Conservation (phyloP, 2,113 vertebrate species). For the Oreochromis aureus region DNA sequence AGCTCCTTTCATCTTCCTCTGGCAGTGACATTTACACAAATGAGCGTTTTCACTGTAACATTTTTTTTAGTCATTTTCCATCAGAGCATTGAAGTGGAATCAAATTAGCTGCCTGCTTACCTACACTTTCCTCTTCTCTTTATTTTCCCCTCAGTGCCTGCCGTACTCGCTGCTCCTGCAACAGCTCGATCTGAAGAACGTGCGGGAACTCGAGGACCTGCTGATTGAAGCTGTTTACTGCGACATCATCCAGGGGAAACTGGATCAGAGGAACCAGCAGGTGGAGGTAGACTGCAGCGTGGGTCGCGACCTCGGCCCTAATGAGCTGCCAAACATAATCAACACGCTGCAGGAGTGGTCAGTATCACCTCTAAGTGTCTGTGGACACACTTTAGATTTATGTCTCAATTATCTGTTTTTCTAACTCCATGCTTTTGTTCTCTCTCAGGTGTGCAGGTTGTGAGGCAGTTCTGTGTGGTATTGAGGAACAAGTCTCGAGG, state of each 20-base stretch:
- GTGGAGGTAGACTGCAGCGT: constrained; percentile 97
- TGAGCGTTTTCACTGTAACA: constrained; percentile 9
- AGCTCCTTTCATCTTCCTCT: neutral
- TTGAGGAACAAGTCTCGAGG: constrained; percentile 91
- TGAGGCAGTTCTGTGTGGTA: constrained; percentile 89
- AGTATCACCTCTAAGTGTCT: constrained; percentile 32
- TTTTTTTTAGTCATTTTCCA: constrained; percentile 18
- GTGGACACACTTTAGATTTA: neutral
- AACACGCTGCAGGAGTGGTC: constrained; percentile 96
- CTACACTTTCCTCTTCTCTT: neutral
- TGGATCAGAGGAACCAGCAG: constrained; percentile 97
- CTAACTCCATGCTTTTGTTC: neutral
- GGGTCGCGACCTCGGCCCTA: constrained; percentile 90
- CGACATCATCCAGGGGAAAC: constrained; percentile 98
- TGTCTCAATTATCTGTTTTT: neutral
- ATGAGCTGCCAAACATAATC: constrained; percentile 90
- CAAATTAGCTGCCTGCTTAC: neutral
- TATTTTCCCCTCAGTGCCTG: constrained; percentile 71
- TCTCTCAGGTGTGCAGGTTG: constrained; percentile 89
- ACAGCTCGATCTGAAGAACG: constrained; percentile 95
- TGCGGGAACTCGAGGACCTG: constrained; percentile 95
- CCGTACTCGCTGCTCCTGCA: constrained; percentile 96
- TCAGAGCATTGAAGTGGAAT: neutral
- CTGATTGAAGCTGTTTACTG: constrained; percentile 98
- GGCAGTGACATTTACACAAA: constrained; percentile 57